phyloP scores from a whole-genome alignment of 1,140 invertebrate genomes.

The Solenopsis invicta region DNA sequence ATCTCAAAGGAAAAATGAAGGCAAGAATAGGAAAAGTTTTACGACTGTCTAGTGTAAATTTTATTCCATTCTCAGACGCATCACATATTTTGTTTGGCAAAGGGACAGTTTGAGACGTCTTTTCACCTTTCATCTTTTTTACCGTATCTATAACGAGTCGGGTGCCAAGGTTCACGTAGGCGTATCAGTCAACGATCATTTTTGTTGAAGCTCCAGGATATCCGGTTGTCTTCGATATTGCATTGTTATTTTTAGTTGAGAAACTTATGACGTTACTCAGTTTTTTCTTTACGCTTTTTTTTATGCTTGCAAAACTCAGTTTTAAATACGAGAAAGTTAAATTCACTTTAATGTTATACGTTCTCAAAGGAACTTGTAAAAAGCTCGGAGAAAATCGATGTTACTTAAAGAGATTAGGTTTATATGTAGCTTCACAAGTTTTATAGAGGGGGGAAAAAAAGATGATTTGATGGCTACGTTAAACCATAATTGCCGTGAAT shows the following conservation, averaged over 20 bases:
- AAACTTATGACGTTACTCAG: background rate
- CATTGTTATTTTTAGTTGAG: background rate
- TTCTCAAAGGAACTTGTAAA: background rate
- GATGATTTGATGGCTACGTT: background rate
- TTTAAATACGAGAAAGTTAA: slow-evolving; percentile 24
- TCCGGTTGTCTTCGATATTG: background rate
- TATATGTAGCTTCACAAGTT: background rate
- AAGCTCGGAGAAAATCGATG: background rate
- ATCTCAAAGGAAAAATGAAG: no score
- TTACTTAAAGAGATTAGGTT: background rate
- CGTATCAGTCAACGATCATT: no score
- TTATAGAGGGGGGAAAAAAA: background rate
- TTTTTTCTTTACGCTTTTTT: background rate
- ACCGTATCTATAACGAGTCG: no score
- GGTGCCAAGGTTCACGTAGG: no score
- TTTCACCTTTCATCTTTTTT: no score
- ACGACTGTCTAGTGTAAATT: no score
- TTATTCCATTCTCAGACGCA: no score
- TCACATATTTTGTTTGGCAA: no score
- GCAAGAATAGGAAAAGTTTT: no score
- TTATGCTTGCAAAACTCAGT: background rate
- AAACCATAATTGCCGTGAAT: background rate
- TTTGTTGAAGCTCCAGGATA: no score
- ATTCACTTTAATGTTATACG: slow-evolving; percentile 14
- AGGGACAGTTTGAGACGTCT: no score